phyloP scores from a whole-genome alignment of 2,797 vertebrate genomes.

The Spinibarbus caldwelli region DNA sequence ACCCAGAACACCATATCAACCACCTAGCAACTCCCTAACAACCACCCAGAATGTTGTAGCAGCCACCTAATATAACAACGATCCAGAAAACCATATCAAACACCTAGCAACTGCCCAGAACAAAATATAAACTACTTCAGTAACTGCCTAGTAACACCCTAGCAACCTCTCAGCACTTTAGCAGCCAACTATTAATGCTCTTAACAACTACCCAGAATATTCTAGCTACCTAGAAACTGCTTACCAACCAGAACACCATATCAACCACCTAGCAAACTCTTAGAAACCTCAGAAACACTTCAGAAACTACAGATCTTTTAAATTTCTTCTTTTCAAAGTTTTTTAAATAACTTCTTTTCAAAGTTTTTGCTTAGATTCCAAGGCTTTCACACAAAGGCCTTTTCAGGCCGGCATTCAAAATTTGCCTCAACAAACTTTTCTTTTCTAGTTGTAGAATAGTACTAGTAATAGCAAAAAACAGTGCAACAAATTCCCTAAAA shows the following conservation, averaged over 20 bases:
- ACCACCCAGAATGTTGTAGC: not conserved
- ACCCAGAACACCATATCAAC: too few relatives aligned
- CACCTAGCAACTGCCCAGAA: not conserved
- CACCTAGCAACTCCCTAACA: not conserved
- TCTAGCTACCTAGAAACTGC: not conserved
- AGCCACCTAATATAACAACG: not conserved
- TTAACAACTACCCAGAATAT: too few relatives aligned
- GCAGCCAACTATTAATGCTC: too few relatives aligned
- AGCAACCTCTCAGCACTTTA: not conserved
- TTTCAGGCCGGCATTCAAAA: not conserved
- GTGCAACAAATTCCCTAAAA: not conserved
- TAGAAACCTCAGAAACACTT: not conserved
- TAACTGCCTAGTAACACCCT: not conserved
- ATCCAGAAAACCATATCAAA: too few relatives aligned
- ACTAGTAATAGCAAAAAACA: not conserved
- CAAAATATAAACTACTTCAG: too few relatives aligned
- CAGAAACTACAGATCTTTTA: not conserved
- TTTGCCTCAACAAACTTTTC: too few relatives aligned
- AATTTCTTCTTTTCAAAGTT: too few relatives aligned
- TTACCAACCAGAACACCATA: not conserved
- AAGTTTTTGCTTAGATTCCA: not conserved
- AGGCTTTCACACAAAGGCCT: not conserved
- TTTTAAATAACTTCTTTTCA: too few relatives aligned
- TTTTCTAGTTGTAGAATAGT: too few relatives aligned
- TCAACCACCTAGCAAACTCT: not conserved